Conservation (phyloP, 2,888 invertebrate species). For the Pocota personata region DNA sequence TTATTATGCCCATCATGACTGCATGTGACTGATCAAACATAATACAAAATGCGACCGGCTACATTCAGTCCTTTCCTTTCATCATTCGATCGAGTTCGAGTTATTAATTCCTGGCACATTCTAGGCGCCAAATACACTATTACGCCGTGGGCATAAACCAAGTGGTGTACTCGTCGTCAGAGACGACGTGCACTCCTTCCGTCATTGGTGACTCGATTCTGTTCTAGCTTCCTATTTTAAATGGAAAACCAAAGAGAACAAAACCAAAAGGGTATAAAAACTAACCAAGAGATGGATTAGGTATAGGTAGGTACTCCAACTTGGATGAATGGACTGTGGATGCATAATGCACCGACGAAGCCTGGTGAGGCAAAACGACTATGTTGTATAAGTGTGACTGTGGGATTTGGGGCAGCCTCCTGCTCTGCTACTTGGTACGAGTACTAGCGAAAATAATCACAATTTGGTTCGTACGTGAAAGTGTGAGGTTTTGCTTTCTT, state of each 20-base stretch:
- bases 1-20: conserved; percentile 70
- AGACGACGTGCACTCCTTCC: conserved; percentile 72
- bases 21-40: conserved; percentile 71
- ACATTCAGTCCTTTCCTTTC: conserved; percentile 58
- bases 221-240: conserved; percentile 71
- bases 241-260: conserved; percentile 34
- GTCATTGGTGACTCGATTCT: conserved; percentile 74
- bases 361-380: not conserved
- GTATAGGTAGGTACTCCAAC: conserved; percentile 41
- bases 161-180: conserved; percentile 22
- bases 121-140: conserved; percentile 71
- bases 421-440: not conserved
- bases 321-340: conserved; percentile 27
- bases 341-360: conserved; percentile 10
- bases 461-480: conserved; percentile 64
- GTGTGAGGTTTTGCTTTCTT: conserved; percentile 72
- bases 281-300: conserved; percentile 52
- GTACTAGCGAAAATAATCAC: conserved; percentile 40
- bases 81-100: conserved; percentile 66
- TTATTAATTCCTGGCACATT: conserved; percentile 73
- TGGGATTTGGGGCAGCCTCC: conserved; percentile 64
- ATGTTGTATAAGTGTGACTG: not conserved
- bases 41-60: conserved; percentile 66
- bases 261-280: conserved; percentile 20
- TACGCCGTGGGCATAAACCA: conserved; percentile 56